These are phyloP conservation scores for Sarcophaga subvicina DNA, from an alignment of 2,888 invertebrate species.

Conservation along the genomic window DNA sequence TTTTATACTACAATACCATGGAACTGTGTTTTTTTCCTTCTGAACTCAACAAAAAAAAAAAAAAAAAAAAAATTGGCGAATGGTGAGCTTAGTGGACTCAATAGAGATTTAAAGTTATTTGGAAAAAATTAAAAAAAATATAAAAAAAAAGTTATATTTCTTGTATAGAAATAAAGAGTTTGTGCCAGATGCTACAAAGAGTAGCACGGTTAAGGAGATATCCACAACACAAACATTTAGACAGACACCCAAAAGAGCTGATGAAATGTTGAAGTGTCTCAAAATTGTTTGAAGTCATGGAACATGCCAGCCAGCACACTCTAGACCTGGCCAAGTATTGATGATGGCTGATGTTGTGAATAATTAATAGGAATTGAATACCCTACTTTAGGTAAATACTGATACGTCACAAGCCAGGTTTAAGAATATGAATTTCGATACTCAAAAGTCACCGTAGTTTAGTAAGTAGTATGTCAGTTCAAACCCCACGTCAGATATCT, in stretches of 20 bases:
- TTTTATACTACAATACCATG: slow-evolving; percentile 31
- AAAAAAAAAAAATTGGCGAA: background rate
- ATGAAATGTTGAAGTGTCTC: slow-evolving; percentile 48
- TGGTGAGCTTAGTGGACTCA: background rate
- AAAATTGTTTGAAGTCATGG: slow-evolving; percentile 48
- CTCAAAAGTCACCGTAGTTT: no score
- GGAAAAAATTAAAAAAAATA: background rate
- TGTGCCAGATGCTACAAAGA: background rate
- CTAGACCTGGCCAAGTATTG: slow-evolving; percentile 1
- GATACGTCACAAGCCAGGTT: no score
- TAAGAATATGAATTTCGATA: no score
- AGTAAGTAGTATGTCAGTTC: no score
- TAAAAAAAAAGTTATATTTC: background rate
- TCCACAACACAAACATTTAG: background rate
- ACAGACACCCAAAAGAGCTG: slow-evolving; percentile 49
- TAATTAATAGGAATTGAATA: background rate
- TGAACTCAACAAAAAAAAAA: no score
- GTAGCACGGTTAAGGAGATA: background rate
- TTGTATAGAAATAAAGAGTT: background rate
- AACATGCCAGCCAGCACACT: background rate
- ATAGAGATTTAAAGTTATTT: slow-evolving; percentile 36
- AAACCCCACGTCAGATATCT: no score
- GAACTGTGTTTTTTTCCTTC: background rate
- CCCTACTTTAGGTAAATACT: background rate
- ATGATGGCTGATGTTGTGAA: slow-evolving; percentile 30